Percentiles rank a stretch among this genome's conserved stretches.
phyloP scores from a whole-genome alignment of 2,113 vertebrate genomes.

The Gymnogyps californianus region DNA sequence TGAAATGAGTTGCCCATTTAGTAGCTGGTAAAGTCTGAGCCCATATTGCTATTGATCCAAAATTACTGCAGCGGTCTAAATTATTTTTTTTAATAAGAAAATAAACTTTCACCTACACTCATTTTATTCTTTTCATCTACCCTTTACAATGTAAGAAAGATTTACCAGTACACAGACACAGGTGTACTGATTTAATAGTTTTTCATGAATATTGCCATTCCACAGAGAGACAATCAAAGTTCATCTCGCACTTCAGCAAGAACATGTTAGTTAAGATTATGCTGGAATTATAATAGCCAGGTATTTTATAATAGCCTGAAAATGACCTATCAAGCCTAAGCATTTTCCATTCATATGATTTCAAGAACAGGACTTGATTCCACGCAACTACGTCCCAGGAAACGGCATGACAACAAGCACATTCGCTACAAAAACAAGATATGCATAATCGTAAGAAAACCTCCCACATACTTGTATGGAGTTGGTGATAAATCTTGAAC shows the following conservation, averaged over 20 bases:
- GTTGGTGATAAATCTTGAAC: neutral
- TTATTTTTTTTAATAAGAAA: neutral
- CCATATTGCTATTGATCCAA: neutral
- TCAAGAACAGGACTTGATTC: neutral
- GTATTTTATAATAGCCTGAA: neutral
- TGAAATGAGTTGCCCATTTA: too few relatives aligned
- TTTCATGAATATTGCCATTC: neutral
- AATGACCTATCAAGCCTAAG: neutral
- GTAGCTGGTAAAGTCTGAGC: neutral
- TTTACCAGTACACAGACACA: neutral
- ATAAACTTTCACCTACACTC: neutral
- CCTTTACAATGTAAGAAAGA: neutral
- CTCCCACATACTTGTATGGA: neutral
- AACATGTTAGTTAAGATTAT: neutral
- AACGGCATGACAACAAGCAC: neutral
- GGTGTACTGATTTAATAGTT: neutral
- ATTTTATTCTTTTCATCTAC: neutral
- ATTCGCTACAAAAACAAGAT: neutral
- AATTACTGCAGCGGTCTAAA: neutral
- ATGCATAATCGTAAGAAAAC: accelerated
- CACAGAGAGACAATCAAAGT: neutral
- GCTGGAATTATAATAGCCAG: neutral
- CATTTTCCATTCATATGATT: neutral
- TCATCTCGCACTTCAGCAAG: neutral
- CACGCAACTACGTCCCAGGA: neutral